Evolutionary conservation across 2,888 invertebrate species (phyloP).

Genomic region (Chesias legatella): DNA sequence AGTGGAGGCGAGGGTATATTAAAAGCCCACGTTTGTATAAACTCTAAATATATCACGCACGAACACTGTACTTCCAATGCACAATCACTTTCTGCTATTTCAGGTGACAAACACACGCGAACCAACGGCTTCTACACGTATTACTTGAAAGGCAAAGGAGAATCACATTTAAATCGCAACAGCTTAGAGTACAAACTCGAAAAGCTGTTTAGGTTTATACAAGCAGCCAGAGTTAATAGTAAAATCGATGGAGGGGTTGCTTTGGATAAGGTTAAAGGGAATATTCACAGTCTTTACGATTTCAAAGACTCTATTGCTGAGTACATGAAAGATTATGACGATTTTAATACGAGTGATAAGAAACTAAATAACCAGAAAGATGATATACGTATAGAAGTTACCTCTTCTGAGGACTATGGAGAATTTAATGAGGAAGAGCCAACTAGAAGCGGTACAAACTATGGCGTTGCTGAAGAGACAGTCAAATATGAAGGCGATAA

Average conservation of each 20-base stretch:
- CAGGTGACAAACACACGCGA: constrained; percentile 45
- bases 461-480: background rate
- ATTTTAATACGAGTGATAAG: background rate
- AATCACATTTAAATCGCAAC: constrained; percentile 16
- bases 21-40: too few relatives aligned
- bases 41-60: too few relatives aligned
- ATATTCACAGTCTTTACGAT: constrained; percentile 7
- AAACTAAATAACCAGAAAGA: background rate
- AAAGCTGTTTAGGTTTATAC: constrained; percentile 21
- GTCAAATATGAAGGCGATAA: constrained; percentile 1
- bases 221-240: constrained; percentile 16
- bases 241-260: constrained; percentile 7
- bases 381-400: background rate
- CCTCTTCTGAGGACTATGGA: background rate
- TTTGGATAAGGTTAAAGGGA: constrained; percentile 14
- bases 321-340: constrained; percentile 4
- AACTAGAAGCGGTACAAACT: background rate
- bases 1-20: too few relatives aligned
- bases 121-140: constrained; percentile 42
- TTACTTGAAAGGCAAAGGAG: constrained; percentile 29
- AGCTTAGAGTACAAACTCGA: constrained; percentile 20
- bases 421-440: background rate
- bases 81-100: constrained; percentile 24
- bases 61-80: constrained; percentile 5
- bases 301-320: constrained; percentile 14